Base-by-base conservation (phyloP, 2,113 vertebrate species). In the Festucalex cinctus region DNA sequence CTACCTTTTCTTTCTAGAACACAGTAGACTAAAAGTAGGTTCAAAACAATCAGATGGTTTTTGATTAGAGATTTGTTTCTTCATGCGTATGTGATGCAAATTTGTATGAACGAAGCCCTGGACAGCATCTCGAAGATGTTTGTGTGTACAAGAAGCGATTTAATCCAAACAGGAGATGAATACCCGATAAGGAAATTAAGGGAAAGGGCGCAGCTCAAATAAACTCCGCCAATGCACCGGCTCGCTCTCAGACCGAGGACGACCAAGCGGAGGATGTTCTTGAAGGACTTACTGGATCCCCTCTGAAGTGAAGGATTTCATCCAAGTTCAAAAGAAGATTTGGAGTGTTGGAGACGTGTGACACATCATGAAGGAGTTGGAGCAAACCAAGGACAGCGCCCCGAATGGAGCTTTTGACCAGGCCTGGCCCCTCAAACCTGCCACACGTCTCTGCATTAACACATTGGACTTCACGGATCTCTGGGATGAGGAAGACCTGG, bases 181-280 rank as follows among this genome's bases (percentile, higher is more conserved):
- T 80, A 43, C 65, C 72, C 0, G 90, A 93, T 92, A 90, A 91
- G 89, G 64, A 87, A 90, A 92, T 92, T 66, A 90, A 90, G 84
- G 90, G 79, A 91, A 91, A 91, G 91, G 92, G 90, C 78, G 90
- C 87, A 90, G 82, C 92, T 89, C 77, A 90, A 88, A 91, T 89
- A 85, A 77, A 86, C 66, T 24, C 62, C 68, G 75, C 69, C 39
- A 70, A 85, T 76, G 75, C 56, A 60, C 69, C 51, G 65, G 73
- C 44, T 43, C 39, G 1, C 61, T 72, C 0, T 70, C 71, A 62
- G 65, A 75, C 37, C 36, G 39, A 74, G 17, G 69, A 58, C 26
- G n/a, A 39, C 58, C 59, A 9, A 61, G 48, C 48, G 43, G 65
- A 24, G 56, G 24, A 69, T 17, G 72, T 67, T 35, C 13, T 46